phyloP scores from a whole-genome alignment of 2,888 invertebrate genomes.

The Netelia virgata region DNA sequence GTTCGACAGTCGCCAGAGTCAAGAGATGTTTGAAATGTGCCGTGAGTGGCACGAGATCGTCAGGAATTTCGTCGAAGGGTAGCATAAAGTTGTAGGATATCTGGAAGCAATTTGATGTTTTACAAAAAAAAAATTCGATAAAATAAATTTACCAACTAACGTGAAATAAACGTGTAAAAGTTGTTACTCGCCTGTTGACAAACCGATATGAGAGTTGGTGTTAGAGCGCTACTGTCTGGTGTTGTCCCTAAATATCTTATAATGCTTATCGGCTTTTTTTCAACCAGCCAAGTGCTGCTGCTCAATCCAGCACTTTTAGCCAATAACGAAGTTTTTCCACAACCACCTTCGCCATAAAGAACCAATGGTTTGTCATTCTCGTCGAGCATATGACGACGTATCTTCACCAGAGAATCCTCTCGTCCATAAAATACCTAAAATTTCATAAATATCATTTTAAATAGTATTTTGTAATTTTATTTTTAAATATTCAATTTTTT shows the following conservation, averaged over 20 bases:
- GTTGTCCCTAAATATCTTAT: conserved; percentile 98
- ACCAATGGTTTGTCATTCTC: conserved; percentile 95
- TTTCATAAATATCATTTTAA: too few species aligned
- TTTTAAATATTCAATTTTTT: conserved; percentile 1
- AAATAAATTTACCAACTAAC: background rate
- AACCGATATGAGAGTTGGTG: conserved; percentile 97
- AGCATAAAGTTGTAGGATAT: conserved; percentile 96
- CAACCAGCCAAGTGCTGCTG: conserved; percentile 90
- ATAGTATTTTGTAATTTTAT: background rate
- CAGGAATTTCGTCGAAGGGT: conserved; percentile 97
- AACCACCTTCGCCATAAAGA: conserved; percentile 97
- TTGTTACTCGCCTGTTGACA: conserved; percentile 93
- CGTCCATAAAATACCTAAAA: conserved; percentile 95
- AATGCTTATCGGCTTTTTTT: conserved; percentile 93
- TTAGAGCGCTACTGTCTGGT: conserved; percentile 97
- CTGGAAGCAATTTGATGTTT: conserved; percentile 85
- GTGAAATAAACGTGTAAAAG: background rate
- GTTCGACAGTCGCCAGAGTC: conserved; percentile 92
- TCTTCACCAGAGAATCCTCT: conserved; percentile 92
- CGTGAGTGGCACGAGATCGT: conserved; percentile 97
- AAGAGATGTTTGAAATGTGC: conserved; percentile 98
- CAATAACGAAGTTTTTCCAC: conserved; percentile 98
- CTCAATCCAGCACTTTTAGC: conserved; percentile 96
- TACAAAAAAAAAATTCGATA: conserved; percentile 14
- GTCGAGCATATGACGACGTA: conserved; percentile 93